Conservation (phyloP, 2,113 vertebrate genomes). For the Larimichthys polyactis region DNA sequence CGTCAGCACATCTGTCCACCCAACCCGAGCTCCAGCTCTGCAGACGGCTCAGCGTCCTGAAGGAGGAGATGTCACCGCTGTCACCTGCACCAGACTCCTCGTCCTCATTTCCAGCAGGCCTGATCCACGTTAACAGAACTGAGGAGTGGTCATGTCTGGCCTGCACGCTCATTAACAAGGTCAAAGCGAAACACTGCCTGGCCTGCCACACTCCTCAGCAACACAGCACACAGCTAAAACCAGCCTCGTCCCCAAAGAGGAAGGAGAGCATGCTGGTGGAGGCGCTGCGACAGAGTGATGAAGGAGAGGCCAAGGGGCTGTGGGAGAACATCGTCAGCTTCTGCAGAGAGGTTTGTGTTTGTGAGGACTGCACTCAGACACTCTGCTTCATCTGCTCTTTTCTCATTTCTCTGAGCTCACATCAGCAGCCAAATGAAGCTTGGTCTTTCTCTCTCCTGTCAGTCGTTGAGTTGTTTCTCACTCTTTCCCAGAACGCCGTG, state of each 20-base stretch:
- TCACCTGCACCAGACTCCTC: constrained; percentile 34
- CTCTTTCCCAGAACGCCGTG: constrained; percentile 41
- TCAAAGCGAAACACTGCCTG: constrained; percentile 84
- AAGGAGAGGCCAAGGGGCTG: constrained; percentile 89
- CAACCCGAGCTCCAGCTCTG: constrained; percentile 65
- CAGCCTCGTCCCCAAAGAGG: constrained; percentile 73
- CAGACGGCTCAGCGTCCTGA: constrained; percentile 70
- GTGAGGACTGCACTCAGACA: background rate
- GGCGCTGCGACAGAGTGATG: constrained; percentile 87
- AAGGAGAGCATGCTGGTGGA: constrained; percentile 90
- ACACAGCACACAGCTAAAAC: constrained; percentile 74
- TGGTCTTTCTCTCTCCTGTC: too few relatives aligned
- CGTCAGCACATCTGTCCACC: constrained; percentile 16
- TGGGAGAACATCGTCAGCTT: constrained; percentile 92
- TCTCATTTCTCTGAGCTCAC: too few relatives aligned
- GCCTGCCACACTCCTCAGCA: constrained; percentile 89
- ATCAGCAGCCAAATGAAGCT: background rate
- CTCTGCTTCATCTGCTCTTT: background rate
- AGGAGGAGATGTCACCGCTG: constrained; percentile 64
- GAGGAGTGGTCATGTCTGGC: constrained; percentile 88
- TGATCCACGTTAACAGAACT: rapidly evolving
- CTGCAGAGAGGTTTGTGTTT: constrained; percentile 86
- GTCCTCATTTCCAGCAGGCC: rapidly evolving
- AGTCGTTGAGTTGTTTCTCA: too few relatives aligned
- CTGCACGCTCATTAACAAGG: constrained; percentile 88